Percentiles rank a stretch among this genome's conserved stretches.
phyloP scores from a whole-genome alignment of 2,888 invertebrate genomes.

The Ditylenchus weischeri region DNA sequence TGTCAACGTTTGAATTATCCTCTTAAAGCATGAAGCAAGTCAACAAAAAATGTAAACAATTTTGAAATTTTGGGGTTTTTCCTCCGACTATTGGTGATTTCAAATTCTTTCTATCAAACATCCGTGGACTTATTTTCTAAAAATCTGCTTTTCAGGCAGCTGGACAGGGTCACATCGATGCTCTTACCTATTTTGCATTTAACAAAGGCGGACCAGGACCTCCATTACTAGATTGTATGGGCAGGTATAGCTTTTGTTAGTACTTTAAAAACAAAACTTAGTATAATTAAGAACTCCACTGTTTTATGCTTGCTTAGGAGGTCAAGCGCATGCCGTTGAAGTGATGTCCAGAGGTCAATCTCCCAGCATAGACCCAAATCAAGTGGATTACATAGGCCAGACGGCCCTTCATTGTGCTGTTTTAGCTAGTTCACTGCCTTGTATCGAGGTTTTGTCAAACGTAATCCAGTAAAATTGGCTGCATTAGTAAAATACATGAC shows the following conservation, averaged over 20 bases:
- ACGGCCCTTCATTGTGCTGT: constrained; percentile 55
- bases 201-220: constrained; percentile 15
- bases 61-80: too few relatives aligned
- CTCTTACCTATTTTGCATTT: constrained; percentile 24
- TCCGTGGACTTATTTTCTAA: background rate
- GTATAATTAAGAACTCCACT: constrained; percentile 44
- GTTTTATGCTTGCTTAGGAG: constrained; percentile 55
- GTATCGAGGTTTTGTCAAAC: constrained; percentile 43
- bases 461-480: background rate
- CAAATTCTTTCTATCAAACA: too few relatives aligned
- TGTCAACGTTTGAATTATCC: too few relatives aligned
- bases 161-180: constrained; percentile 48
- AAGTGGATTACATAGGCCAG: constrained; percentile 39
- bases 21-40: too few relatives aligned
- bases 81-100: too few relatives aligned
- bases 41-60: too few relatives aligned
- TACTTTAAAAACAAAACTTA: background rate
- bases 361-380: constrained; percentile 22
- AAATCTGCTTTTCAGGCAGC: too few relatives aligned
- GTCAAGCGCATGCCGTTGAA: constrained; percentile 49
- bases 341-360: constrained; percentile 41
- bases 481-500: background rate
- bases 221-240: constrained; percentile 19
- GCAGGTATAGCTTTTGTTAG: background rate
- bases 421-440: constrained; percentile 47